Evolutionary conservation across 2,797 vertebrate genomes (phyloP), one percentile per base, ranked within the genome.

Genomic region (Gymnothorax reevesii): DNA sequence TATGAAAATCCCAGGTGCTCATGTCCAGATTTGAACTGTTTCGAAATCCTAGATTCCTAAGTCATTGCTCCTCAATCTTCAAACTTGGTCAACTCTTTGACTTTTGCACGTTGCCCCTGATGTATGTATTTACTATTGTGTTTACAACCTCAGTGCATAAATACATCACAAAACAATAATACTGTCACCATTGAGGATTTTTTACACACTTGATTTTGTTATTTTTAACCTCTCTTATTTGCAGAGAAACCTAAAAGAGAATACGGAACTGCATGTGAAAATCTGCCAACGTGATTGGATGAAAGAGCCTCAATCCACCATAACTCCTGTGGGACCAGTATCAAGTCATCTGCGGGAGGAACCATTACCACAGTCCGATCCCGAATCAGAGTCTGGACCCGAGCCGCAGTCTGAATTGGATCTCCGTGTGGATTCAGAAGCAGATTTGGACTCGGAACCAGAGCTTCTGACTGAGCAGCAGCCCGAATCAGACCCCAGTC

Each of bases 341-440:
- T 69, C 57, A 9, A 52, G 57, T 2, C 86, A 90, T 54, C 92
- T 92, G 22, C 89, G 91, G 57, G 91, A 93, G 92, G 77, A 93
- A 95, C 85, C 93, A 90, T 54, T 91, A 87, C 87, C 88, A 86
- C 90, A 91, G 88, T 88, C 88, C 13, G 94, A 92, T 60, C 83
- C 80, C 0, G 64, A 79, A 83, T 91, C n/a, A 15, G 92, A 92
- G 85, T 93, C 92, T 0, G 92, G 94, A 59, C 79, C 80, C 2
- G 90, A 90, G 25, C 84, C 88, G 55, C 91, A 91, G 1, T 94
- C 93, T 66, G 92, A 94, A 57, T 92, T 85, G 8, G 92, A 90
- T 59, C 89, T 86, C 4, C 91, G 92, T 73, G 94, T 92, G 66
- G 93, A 89, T 3, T 94, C 89, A 4, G 95, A 95, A 85, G 89